These are phyloP conservation scores for Volucella bombylans DNA, from an alignment of 2,888 invertebrate species.

Conservation along the genomic window DNA sequence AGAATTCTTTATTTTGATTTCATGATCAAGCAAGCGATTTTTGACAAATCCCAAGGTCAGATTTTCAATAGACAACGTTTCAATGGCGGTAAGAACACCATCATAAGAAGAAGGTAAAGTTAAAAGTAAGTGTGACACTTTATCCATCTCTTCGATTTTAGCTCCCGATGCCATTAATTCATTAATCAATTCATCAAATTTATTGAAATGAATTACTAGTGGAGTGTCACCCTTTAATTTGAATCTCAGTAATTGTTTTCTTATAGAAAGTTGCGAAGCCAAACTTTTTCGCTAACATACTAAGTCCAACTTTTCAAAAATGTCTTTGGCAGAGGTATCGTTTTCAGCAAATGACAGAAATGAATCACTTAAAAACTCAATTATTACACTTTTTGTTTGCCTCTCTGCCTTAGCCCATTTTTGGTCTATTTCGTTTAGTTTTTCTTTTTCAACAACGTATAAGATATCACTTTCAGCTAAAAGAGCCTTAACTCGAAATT, in stretches of 20 bases:
- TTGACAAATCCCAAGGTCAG: slow-evolving; percentile 79
- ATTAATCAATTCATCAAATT: slow-evolving; percentile 77
- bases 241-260: slow-evolving; percentile 37
- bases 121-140: slow-evolving; percentile 73
- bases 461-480: neutral
- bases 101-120: slow-evolving; percentile 79
- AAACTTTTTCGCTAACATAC: slow-evolving; percentile 34
- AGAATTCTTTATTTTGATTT: slow-evolving; percentile 51
- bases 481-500: no score
- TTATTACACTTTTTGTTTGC: no score
- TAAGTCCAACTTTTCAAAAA: no score
- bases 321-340: no score
- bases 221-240: slow-evolving; percentile 44
- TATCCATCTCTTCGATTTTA: slow-evolving; percentile 34
- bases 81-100: slow-evolving; percentile 79
- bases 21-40: slow-evolving; percentile 75
- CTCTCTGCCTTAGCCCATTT: slow-evolving; percentile 8
- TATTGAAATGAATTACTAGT: slow-evolving; percentile 37
- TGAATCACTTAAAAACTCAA: no score
- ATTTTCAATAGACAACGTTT: slow-evolving; percentile 77
- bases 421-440: neutral
- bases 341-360: no score
- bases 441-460: neutral
- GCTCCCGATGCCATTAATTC: neutral
- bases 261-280: slow-evolving; percentile 30